Conservation (phyloP, 1,140 invertebrate genomes). For the Megathymus violae region DNA sequence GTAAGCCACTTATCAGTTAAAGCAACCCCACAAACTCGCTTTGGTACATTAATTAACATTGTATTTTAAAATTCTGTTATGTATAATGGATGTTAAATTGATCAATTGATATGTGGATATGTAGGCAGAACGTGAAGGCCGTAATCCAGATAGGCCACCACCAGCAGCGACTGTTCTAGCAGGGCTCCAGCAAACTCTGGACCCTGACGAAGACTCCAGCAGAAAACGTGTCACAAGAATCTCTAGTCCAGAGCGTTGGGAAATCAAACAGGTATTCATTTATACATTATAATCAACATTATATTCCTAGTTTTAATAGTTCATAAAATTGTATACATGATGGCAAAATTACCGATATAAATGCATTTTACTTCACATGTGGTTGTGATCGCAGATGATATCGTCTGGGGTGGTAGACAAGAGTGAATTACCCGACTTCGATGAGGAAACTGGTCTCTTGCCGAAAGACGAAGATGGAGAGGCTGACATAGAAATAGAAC, state of each 20-base stretch:
- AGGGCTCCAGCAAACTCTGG: constrained; percentile 87
- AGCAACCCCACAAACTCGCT: too few species aligned
- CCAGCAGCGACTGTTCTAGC: constrained; percentile 86
- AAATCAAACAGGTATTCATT: constrained; percentile 35
- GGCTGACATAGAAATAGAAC: constrained; percentile 99
- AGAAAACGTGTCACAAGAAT: constrained; percentile 94
- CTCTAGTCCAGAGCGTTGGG: constrained; percentile 97
- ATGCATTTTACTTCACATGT: too few species aligned
- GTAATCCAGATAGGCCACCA: constrained; percentile 94
- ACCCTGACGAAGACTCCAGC: constrained; percentile 91
- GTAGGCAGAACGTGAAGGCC: constrained; percentile 88
- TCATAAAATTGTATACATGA: too few species aligned
- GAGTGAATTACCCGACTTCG: constrained; percentile 95
- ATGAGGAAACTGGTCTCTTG: constrained; percentile 94
- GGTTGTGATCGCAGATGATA: constrained; percentile 87
- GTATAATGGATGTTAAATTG: too few species aligned
- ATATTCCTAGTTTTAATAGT: too few species aligned
- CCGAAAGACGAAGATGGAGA: constrained; percentile 96
- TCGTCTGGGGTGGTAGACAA: constrained; percentile 93
- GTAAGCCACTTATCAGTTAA: too few species aligned
- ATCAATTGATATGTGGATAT: background rate
- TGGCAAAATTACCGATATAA: too few species aligned
- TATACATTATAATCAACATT: too few species aligned
- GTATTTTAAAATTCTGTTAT: too few species aligned
- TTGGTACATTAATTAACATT: too few species aligned